phyloP scores from a whole-genome alignment of 2,888 invertebrate species.

The Microctonus aethiopoides region DNA sequence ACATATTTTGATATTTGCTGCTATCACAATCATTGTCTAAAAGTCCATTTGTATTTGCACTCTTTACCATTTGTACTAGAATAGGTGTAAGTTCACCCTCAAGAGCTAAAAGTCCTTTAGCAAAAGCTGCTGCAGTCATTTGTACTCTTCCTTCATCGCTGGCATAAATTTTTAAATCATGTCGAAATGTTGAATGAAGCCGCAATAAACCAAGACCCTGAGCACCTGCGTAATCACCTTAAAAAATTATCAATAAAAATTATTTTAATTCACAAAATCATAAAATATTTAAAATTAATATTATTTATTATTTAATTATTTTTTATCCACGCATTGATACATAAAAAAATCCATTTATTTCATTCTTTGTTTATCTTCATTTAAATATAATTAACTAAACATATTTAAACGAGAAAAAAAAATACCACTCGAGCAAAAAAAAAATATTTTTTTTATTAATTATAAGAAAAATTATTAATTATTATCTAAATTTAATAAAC shows the following conservation, averaged over 20 bases:
- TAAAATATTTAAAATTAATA: background rate
- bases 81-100: slow-evolving; percentile 99
- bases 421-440: slow-evolving; percentile 18
- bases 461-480: too few relatives aligned
- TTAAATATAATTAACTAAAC: too few relatives aligned
- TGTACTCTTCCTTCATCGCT: slow-evolving; percentile 99
- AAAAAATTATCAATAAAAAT: background rate
- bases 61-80: slow-evolving; percentile 99
- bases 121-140: slow-evolving; percentile 99
- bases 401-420: slow-evolving; percentile 17
- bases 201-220: slow-evolving; percentile 95
- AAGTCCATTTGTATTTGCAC: slow-evolving; percentile 97
- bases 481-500: too few relatives aligned
- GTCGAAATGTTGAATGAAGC: slow-evolving; percentile 97
- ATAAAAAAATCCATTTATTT: slow-evolving; percentile 14
- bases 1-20: slow-evolving; percentile 94
- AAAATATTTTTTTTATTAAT: too few relatives aligned
- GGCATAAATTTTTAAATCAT: slow-evolving; percentile 99
- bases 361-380: too few relatives aligned
- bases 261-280: too few relatives aligned
- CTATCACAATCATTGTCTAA: slow-evolving; percentile 98
- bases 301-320: background rate
- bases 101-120: slow-evolving; percentile 95
- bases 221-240: slow-evolving; percentile 87
- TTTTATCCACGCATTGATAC: background rate